These are phyloP conservation scores for Matsumurasca onukii DNA, from an alignment of 1,140 invertebrate species.

Conservation along the genomic window DNA sequence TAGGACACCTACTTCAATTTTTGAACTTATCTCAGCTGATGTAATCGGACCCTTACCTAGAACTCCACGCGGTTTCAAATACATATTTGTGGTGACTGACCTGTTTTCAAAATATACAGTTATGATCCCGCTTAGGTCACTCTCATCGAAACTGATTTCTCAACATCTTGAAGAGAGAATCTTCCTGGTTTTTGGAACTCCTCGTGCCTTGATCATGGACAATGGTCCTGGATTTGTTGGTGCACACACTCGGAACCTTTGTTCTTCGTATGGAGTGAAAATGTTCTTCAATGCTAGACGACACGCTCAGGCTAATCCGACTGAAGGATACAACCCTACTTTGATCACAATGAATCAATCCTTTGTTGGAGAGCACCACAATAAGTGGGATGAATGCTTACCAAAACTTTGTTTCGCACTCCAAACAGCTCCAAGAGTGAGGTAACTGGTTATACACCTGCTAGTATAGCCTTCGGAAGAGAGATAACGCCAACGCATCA, in stretches of 20 bases:
- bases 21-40: constrained; percentile 15
- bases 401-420: background rate
- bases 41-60: background rate
- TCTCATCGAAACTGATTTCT: background rate
- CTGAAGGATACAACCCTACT: background rate
- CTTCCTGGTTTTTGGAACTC: background rate
- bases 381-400: constrained; percentile 1
- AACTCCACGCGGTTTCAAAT: background rate
- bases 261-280: background rate
- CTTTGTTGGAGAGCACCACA: background rate
- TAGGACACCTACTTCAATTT: background rate
- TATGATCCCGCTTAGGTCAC: background rate
- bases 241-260: background rate
- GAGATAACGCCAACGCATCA: too few species aligned
- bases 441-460: background rate
- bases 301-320: background rate
- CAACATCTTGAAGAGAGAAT: background rate
- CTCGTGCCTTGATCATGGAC: background rate
- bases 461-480: background rate
- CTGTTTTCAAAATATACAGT: background rate
- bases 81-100: background rate
- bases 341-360: background rate
- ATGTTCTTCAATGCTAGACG: background rate
- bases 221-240: constrained; percentile 1
- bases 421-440: background rate